A percentile compares a stretch with the other conserved stretches of the same genome.
Evolutionary conservation across 1,140 invertebrate genomes (phyloP).

Genomic region (Bilobella aurantiaca): DNA sequence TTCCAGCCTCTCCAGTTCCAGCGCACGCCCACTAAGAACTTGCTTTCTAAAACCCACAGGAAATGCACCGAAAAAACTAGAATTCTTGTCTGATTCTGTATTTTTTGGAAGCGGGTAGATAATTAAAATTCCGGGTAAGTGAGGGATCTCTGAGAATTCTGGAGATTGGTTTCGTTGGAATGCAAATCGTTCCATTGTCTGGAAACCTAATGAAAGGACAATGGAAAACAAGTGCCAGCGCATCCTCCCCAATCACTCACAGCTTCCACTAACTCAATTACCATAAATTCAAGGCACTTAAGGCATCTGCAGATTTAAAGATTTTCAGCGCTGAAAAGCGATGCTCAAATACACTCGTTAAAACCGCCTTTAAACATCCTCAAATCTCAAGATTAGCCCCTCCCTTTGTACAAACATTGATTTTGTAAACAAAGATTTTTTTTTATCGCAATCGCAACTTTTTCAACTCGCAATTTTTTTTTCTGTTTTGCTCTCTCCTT

Average conservation of each 20-base stretch:
- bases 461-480: too few relatives aligned
- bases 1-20: background rate
- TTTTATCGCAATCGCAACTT: too few relatives aligned
- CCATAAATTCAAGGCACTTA: background rate
- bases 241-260: background rate
- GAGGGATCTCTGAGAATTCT: background rate
- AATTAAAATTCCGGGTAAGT: background rate
- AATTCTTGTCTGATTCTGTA: background rate
- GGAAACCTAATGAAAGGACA: background rate
- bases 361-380: too few relatives aligned
- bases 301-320: too few relatives aligned
- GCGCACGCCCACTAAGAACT: background rate
- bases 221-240: background rate
- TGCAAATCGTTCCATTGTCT: background rate
- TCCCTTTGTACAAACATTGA: too few relatives aligned
- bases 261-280: background rate
- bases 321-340: too few relatives aligned
- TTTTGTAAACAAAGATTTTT: too few relatives aligned
- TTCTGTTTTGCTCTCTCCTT: too few relatives aligned
- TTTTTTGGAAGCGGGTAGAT: background rate
- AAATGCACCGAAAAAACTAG: background rate
- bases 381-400: too few relatives aligned
- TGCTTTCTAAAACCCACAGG: too few relatives aligned
- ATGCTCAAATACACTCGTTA: too few relatives aligned
- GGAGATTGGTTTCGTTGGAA: background rate